Evolutionary conservation across 2,113 vertebrate genomes (phyloP).

Genomic region (Melanocharis versteri): DNA sequence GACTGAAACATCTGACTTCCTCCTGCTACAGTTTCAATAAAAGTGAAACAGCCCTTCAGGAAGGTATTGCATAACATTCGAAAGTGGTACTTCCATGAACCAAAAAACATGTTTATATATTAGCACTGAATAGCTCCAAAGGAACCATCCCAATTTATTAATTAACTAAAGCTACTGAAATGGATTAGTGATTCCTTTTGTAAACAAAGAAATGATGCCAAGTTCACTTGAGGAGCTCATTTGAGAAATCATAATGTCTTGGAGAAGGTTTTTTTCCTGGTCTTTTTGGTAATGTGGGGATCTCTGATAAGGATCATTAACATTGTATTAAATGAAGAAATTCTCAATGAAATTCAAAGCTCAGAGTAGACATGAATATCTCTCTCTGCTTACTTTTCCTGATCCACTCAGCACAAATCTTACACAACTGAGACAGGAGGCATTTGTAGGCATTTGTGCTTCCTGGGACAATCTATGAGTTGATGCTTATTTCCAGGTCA

Average conservation of each 20-base stretch:
- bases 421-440: not conserved
- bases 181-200: not conserved
- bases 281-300: not conserved
- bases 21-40: not conserved
- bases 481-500: not conserved
- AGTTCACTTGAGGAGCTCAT: not conserved
- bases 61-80: rapidly evolving
- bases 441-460: not conserved
- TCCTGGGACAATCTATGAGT: not conserved
- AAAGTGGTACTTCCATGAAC: not conserved
- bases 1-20: not conserved
- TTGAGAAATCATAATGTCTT: not conserved
- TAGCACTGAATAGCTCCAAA: not conserved
- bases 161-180: not conserved
- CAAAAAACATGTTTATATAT: not conserved
- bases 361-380: not conserved
- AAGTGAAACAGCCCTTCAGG: not conserved
- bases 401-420: not conserved
- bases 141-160: not conserved
- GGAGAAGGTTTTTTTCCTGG: not conserved
- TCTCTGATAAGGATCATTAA: not conserved
- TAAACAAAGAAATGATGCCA: not conserved
- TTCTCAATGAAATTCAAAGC: not conserved
- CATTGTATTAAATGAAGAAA: not conserved
- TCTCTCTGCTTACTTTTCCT: not conserved